A percentile compares a stretch with the other conserved stretches of the same genome.
Evolutionary conservation across 2,888 invertebrate genomes (phyloP).

Genomic region (Chymomyza caudatula): DNA sequence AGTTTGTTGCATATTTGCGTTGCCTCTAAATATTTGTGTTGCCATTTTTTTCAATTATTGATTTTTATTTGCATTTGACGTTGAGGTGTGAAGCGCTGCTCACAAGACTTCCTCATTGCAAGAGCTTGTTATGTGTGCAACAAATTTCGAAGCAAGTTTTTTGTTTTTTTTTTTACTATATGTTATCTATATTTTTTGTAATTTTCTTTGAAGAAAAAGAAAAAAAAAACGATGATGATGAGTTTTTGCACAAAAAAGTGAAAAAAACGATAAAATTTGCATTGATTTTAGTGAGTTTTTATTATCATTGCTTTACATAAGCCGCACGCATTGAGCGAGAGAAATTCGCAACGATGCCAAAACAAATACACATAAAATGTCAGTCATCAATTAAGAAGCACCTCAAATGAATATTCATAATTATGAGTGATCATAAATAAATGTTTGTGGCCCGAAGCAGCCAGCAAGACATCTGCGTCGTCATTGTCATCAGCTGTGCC

Average conservation of each 20-base stretch:
- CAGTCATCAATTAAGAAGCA: conserved; percentile 31
- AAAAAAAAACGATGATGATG: background rate
- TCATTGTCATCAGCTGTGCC: background rate
- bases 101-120: conserved; percentile 61
- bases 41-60: conserved; percentile 64
- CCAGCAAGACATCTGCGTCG: background rate
- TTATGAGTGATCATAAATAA: conserved; percentile 8
- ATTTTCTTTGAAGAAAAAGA: background rate
- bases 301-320: background rate
- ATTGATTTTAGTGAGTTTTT: background rate
- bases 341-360: conserved; percentile 12
- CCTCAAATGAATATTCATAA: conserved; percentile 42
- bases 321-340: background rate
- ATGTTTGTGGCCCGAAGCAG: background rate
- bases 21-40: conserved; percentile 52
- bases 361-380: conserved; percentile 34
- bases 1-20: conserved; percentile 15
- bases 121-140: conserved; percentile 23
- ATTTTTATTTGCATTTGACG: conserved; percentile 53
- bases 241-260: background rate
- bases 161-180: background rate
- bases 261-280: background rate
- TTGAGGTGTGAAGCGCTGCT: conserved; percentile 33
- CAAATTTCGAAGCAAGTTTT: background rate
- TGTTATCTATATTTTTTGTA: background rate